Evolutionary conservation across 2,888 invertebrate genomes (phyloP).

Genomic region (Leptinotarsa peninsularis): DNA sequence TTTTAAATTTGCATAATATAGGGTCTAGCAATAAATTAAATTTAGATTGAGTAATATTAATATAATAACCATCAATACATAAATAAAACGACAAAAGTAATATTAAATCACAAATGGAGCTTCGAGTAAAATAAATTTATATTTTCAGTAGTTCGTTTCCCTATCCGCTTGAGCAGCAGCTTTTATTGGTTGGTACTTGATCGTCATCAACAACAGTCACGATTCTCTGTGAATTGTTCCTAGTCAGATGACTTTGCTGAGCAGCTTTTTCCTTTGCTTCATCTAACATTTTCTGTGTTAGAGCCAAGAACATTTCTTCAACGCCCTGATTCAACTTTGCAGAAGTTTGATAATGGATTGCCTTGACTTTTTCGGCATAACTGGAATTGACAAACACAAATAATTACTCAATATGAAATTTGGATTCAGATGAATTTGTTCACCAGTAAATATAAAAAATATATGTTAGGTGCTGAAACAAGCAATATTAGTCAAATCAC

Average conservation of each 20-base stretch:
- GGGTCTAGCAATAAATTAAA: not conserved
- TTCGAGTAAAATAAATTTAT: slow-evolving; percentile 8
- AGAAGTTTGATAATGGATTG: slow-evolving; percentile 92
- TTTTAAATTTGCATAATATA: not conserved
- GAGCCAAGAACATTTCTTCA: slow-evolving; percentile 88
- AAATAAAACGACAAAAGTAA: slow-evolving; percentile 17
- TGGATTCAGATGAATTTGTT: too few relatives aligned
- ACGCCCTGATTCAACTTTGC: slow-evolving; percentile 93
- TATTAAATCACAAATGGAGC: slow-evolving; percentile 20
- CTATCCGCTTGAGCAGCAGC: slow-evolving; percentile 52
- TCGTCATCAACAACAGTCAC: slow-evolving; percentile 64
- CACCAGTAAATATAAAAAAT: too few relatives aligned
- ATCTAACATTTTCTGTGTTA: slow-evolving; percentile 82
- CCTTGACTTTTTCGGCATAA: slow-evolving; percentile 91
- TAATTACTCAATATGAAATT: not conserved
- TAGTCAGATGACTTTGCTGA: slow-evolving; percentile 54
- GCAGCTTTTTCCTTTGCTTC: slow-evolving; percentile 59
- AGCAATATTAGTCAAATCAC: too few relatives aligned
- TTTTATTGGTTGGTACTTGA: slow-evolving; percentile 51
- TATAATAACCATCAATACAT: slow-evolving; percentile 13
- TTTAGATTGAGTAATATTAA: not conserved
- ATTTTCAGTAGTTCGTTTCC: slow-evolving; percentile 38
- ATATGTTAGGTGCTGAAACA: too few relatives aligned
- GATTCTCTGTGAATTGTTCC: slow-evolving; percentile 62
- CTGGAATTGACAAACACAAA: slow-evolving; percentile 67